A percentile compares a stretch with the other conserved stretches of the same genome.
Evolutionary conservation across 2,113 vertebrate genomes (phyloP).

Genomic region (Carollia perspicillata): DNA sequence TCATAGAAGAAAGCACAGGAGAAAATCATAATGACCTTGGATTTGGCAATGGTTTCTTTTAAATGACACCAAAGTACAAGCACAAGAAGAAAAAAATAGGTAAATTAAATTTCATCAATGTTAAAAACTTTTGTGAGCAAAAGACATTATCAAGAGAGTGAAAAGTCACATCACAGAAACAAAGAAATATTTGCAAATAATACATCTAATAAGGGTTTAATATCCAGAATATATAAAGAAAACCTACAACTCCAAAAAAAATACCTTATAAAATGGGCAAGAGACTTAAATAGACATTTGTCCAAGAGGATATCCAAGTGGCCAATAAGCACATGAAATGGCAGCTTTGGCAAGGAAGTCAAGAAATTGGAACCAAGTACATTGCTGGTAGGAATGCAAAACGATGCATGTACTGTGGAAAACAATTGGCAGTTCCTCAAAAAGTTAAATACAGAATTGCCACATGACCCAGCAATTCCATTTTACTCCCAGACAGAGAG

Average conservation of each 20-base stretch:
- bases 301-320: not conserved
- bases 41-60: not conserved
- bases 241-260: not conserved
- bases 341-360: not conserved
- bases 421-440: not conserved
- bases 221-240: not conserved
- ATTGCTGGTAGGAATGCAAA: not conserved
- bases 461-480: not conserved
- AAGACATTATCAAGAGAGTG: not conserved
- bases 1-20: not conserved
- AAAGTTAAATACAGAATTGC: slow-evolving; percentile 6
- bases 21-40: not conserved
- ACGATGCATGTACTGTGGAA: not conserved
- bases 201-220: not conserved
- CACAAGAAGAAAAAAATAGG: not conserved
- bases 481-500: not conserved
- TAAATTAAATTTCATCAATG: not conserved
- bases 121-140: not conserved
- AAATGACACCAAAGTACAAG: not conserved
- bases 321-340: not conserved
- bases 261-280: not conserved
- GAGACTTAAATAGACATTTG: not conserved
- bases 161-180: not conserved
- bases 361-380: not conserved
- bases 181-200: not conserved